Evolutionary conservation across 2,888 invertebrate genomes (phyloP), one percentile per base, ranked within the genome.

Genomic region (Idaea straminata): DNA sequence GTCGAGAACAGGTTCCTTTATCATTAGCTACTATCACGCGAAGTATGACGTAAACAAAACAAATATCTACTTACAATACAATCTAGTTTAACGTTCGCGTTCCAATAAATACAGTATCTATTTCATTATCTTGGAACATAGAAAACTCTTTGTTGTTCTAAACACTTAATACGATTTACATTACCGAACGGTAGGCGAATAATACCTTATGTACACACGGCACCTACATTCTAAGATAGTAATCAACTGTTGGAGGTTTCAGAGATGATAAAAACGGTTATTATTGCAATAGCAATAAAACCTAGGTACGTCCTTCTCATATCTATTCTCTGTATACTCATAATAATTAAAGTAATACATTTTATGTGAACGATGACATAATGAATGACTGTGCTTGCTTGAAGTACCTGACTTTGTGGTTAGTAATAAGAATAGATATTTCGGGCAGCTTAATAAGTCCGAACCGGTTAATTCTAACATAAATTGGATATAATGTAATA

Each of bases 31-130:
- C 67, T 76, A 75, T 75, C 71, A 70, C 68, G 67, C 65, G 67
- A 61, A 68, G 61, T 64, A 67, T 77, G 74, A 77, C 77, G 75
- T 70, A 72, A 75, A 74, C 70, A 79, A 77, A 77, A 79, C 76
- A 76, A 78, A 79, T 72, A 76, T 72, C 47, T 47, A 59, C 36
- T 2, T 36, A 34, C 59, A 71, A 67, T 66, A 68, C 70, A 65
- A 75, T 72, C 70, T 66, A 70, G 65, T 73, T 73, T 72, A 69
- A 70, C 66, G 68, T 65, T 69, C 62, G 61, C 62, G 59, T 57
- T 66, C 34, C 13, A 71, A 67, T 68, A 61, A 62, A 66, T 62
- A 63, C 64, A 69, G 59, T 69, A 66, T 66, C 61, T 64, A 62
- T 71, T 67, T 62, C 72, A 71, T 64, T 65, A 63, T 66, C 62